Conservation (phyloP, 2,113 vertebrate genomes). For the Tychaedon coryphoeus region DNA sequence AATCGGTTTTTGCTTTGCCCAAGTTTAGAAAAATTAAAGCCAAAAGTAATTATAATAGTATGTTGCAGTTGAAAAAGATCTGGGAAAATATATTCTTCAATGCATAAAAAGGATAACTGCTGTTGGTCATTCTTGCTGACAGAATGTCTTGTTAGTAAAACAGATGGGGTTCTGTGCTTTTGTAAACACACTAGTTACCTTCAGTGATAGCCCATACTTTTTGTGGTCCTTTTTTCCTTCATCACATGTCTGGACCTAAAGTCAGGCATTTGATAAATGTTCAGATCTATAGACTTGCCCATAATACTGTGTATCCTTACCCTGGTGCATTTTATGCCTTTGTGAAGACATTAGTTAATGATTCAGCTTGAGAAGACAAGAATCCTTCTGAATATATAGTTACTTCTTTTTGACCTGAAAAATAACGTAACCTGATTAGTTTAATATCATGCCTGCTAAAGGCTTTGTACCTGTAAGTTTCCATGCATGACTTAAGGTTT, state of each 20-base stretch:
- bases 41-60: not conserved
- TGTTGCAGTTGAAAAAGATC: not conserved
- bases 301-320: not conserved
- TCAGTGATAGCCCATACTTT: not conserved
- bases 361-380: not conserved
- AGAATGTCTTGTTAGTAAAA: not conserved
- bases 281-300: not conserved
- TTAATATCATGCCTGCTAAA: not conserved
- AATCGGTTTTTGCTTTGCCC: not conserved
- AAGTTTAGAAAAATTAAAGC: not conserved
- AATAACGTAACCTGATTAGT: not conserved
- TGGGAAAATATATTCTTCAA: not conserved
- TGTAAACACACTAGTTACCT: not conserved
- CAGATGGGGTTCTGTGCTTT: not conserved
- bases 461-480: not conserved
- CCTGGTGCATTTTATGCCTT: not conserved
- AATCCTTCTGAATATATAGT: not conserved
- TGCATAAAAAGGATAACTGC: not conserved
- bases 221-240: not conserved
- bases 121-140: not conserved
- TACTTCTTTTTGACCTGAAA: not conserved
- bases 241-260: not conserved
- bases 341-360: not conserved
- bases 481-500: not conserved
- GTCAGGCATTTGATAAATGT: not conserved